A percentile compares a stretch with the other conserved stretches of the same genome.
phyloP scores from a whole-genome alignment of 2,797 vertebrate genomes.

The Spinus pinus region DNA sequence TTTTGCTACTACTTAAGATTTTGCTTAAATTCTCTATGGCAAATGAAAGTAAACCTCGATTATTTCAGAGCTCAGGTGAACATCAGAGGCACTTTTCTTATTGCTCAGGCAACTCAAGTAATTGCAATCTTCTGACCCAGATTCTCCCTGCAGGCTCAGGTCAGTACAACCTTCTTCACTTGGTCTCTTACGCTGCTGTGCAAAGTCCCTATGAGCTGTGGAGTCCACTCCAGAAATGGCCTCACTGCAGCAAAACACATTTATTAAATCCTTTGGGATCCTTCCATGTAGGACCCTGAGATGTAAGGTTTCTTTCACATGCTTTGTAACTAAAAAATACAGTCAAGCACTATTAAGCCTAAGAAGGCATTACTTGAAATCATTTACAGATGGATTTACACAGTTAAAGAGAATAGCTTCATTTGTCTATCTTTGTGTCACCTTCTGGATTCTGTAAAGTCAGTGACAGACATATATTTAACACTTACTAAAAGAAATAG shows the following conservation, averaged over 20 bases:
- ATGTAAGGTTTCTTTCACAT: background rate
- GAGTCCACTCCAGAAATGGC: background rate
- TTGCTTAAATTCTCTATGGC: background rate
- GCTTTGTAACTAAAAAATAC: background rate
- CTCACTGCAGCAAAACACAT: background rate
- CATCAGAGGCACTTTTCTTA: background rate
- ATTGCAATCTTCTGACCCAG: conserved; percentile 12
- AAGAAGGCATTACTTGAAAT: background rate
- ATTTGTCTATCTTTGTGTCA: background rate
- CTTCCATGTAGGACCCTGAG: background rate
- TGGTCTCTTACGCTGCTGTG: background rate
- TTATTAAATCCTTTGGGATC: background rate
- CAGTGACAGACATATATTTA: background rate
- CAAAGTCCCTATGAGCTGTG: background rate
- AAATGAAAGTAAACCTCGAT: background rate
- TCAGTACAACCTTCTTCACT: background rate
- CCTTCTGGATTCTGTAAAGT: background rate
- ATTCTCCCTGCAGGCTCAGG: background rate
- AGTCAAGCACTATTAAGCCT: background rate
- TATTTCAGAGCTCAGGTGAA: background rate
- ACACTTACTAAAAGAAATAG: background rate
- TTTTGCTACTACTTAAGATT: background rate
- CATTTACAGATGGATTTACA: background rate
- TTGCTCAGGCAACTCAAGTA: background rate
- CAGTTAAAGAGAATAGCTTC: background rate